phyloP scores from a whole-genome alignment of 2,888 invertebrate species.

The Cetonia aurata region DNA sequence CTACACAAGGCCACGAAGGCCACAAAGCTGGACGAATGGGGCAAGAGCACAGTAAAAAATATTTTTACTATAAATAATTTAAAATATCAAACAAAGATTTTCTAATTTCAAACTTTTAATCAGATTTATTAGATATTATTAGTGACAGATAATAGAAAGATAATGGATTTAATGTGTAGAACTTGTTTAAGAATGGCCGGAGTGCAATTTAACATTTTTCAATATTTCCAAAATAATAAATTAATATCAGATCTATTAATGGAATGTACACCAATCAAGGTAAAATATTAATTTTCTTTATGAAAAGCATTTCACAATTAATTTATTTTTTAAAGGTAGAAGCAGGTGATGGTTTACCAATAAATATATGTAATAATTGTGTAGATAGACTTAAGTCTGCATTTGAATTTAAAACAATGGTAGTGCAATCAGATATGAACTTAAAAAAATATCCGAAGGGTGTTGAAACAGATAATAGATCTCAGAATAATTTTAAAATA shows the following conservation, averaged over 20 bases:
- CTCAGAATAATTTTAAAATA: background rate
- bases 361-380: constrained; percentile 12
- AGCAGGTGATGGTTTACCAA: constrained; percentile 10
- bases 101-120: too few species aligned
- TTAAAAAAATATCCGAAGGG: background rate
- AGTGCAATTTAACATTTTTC: background rate
- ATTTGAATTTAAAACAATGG: constrained; percentile 10
- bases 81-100: too few species aligned
- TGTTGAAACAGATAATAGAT: background rate
- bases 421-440: background rate
- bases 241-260: constrained; percentile 7
- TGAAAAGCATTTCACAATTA: too few species aligned
- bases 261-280: constrained; percentile 18
- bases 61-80: too few species aligned
- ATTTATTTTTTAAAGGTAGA: background rate
- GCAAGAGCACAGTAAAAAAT: too few species aligned
- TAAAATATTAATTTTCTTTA: background rate
- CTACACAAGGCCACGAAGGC: too few species aligned
- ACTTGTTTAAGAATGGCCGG: constrained; percentile 1
- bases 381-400: background rate
- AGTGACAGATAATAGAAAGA: background rate
- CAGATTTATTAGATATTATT: too few species aligned
- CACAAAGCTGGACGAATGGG: too few species aligned
- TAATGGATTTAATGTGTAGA: background rate
- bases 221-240: background rate